phyloP scores from a whole-genome alignment of 2,113 vertebrate species.

The Ornithorhynchus anatinus region DNA sequence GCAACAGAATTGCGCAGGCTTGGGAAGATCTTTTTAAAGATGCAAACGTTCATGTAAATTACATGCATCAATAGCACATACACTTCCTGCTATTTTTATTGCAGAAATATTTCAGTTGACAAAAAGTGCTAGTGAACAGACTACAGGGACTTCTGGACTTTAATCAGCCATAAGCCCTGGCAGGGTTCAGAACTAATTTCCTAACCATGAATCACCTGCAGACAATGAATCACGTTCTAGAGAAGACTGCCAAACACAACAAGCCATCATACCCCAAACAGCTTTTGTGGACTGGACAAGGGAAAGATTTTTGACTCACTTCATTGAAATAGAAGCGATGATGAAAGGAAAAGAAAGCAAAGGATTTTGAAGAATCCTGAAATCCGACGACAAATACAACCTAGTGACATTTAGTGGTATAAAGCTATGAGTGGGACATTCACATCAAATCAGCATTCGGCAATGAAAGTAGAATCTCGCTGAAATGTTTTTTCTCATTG shows the following conservation, averaged over 20 bases:
- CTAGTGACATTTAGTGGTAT: slow-evolving; percentile 56
- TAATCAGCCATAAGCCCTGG: slow-evolving; percentile 79
- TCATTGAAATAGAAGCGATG: slow-evolving; percentile 65
- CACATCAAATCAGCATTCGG: slow-evolving; percentile 58
- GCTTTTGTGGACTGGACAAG: slow-evolving; percentile 66
- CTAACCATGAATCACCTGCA: slow-evolving; percentile 82
- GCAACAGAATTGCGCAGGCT: slow-evolving; percentile 57
- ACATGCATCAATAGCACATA: slow-evolving; percentile 71
- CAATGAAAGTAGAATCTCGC: slow-evolving; percentile 56
- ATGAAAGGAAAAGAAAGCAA: slow-evolving; percentile 66
- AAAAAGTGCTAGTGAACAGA: slow-evolving; percentile 70
- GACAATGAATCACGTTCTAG: slow-evolving; percentile 77
- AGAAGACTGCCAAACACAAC: slow-evolving; percentile 79
- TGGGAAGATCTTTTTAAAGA: slow-evolving; percentile 71
- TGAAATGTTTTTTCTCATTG: neutral
- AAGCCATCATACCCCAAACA: slow-evolving; percentile 72
- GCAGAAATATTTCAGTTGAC: slow-evolving; percentile 74
- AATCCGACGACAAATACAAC: slow-evolving; percentile 60
- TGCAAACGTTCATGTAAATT: slow-evolving; percentile 76
- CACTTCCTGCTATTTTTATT: slow-evolving; percentile 71
- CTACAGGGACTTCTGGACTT: slow-evolving; percentile 77
- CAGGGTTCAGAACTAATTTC: slow-evolving; percentile 81
- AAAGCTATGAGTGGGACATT: slow-evolving; percentile 60
- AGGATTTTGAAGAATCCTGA: slow-evolving; percentile 57
- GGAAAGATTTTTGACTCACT: slow-evolving; percentile 73